Evolutionary conservation across 2,888 invertebrate species (phyloP), one percentile per base, ranked within the genome.

Genomic region (Chrysolina americana): DNA sequence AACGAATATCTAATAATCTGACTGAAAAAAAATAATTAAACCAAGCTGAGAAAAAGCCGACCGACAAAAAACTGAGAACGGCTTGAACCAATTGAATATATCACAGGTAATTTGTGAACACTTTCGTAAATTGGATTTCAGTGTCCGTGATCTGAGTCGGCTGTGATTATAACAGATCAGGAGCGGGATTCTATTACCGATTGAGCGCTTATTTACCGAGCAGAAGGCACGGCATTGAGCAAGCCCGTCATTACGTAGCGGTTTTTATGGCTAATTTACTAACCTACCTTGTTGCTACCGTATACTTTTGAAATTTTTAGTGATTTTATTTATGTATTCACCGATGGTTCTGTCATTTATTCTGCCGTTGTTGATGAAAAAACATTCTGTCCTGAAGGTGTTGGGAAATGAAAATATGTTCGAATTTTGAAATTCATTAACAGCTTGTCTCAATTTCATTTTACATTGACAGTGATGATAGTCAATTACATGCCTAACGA

Each of bases 111-210:
- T 84, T 83, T 83, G 81, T 83, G 81, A 84, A 82, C 81, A 81
- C 81, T 81, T 81, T 82, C 76, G 81, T 82, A 83, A 84, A 84
- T 83, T 84, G 83, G 84, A 82, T 83, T 84, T 82, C 81, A 71
- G 74, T 65, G 53, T 73, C 70, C 80, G 80, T 81, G 81, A 79
- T 81, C 78, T 74, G 76, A 74, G 78, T 68, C 78, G 76, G 74
- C 78, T 81, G 76, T 81, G 81, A 82, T 82, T 81, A 80, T 80
- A 78, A 79, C 79, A 74, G 75, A 80, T 78, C 80, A 79, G 79
- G 76, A 78, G 78, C 79, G 70, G 75, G 74, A 79, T 78, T 78
- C 77, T 80, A 80, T 80, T 78, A 80, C 77, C 75, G 73, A 80
- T 76, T 74, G 78, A 72, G 70, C 68, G 77, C 78, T 81, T 81